Conservation (phyloP, 2,888 invertebrate species). For the Coronaproctus castanopsis region DNA sequence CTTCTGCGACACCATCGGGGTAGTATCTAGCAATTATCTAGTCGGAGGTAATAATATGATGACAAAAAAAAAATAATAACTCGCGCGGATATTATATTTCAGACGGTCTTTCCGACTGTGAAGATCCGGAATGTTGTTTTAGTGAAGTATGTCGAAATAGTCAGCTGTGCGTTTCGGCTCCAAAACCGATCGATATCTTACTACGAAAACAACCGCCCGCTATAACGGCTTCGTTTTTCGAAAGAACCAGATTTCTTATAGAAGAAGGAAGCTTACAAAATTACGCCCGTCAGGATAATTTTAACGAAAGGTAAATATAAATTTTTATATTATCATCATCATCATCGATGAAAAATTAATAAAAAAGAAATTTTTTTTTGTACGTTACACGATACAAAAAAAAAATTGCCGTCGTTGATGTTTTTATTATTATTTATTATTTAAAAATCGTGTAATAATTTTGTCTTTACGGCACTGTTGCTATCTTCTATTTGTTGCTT, state of each 20-base stretch:
- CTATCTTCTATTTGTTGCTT: conserved; percentile 10
- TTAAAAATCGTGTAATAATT: too few relatives aligned
- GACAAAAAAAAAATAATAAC: too few relatives aligned
- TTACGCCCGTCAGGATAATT: conserved; percentile 84
- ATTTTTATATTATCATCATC: conserved; percentile 5
- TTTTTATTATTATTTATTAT: background rate
- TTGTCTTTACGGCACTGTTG: conserved; percentile 13
- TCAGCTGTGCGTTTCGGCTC: conserved; percentile 80
- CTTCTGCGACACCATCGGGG: too few relatives aligned
- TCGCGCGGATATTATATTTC: too few relatives aligned
- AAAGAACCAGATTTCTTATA: conserved; percentile 93
- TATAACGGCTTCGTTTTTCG: conserved; percentile 93
- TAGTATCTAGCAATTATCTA: too few relatives aligned
- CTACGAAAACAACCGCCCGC: conserved; percentile 88
- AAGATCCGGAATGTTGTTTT: conserved; percentile 93
- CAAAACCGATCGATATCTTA: conserved; percentile 88
- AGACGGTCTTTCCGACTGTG: conserved; percentile 95
- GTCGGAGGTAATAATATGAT: too few relatives aligned
- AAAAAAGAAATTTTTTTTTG: background rate
- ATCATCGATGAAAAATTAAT: background rate
- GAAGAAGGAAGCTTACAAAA: conserved; percentile 96
- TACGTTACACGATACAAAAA: too few relatives aligned
- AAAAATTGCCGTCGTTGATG: too few relatives aligned
- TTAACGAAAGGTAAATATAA: conserved; percentile 79
- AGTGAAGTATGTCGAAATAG: conserved; percentile 61